These are phyloP conservation scores for Phoenicopterus ruber DNA, from an alignment of 2,113 vertebrate species.

Conservation along the genomic window DNA sequence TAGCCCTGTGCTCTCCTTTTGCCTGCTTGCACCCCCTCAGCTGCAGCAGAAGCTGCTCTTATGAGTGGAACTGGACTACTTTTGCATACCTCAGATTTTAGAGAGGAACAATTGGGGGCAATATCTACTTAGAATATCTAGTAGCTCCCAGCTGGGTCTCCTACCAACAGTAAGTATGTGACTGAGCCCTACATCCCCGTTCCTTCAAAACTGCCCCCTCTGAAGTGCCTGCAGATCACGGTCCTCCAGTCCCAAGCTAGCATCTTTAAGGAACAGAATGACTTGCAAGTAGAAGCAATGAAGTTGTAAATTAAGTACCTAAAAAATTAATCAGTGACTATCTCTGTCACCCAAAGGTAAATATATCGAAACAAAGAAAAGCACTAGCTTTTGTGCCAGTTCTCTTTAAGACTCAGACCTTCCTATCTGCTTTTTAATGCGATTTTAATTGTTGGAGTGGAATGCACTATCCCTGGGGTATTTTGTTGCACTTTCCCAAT, in stretches of 20 bases:
- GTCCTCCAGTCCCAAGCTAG: background rate
- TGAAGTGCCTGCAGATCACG: background rate
- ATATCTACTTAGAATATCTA: background rate
- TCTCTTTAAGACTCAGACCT: constrained; percentile 32
- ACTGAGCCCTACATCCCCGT: background rate
- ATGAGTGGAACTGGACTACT: background rate
- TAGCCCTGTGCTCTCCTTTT: background rate
- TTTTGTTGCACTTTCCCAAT: constrained; percentile 62
- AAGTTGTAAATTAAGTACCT: constrained; percentile 40
- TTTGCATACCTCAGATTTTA: background rate
- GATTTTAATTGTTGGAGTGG: constrained; percentile 66
- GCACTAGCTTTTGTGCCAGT: constrained; percentile 21
- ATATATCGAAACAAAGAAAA: constrained; percentile 30
- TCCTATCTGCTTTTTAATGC: constrained; percentile 60
- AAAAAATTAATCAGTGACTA: constrained; percentile 36
- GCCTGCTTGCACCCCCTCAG: background rate
- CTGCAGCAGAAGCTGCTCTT: background rate
- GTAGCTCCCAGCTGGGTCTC: background rate
- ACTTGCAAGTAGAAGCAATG: constrained; percentile 21
- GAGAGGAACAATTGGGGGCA: background rate
- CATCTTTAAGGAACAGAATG: constrained; percentile 8
- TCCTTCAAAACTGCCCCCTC: background rate
- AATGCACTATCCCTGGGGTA: constrained; percentile 28
- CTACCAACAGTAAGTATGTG: background rate
- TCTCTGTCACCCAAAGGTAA: constrained; percentile 53